Evolutionary conservation across 2,797 vertebrate species (phyloP).

Genomic region (Sus cebifrons): DNA sequence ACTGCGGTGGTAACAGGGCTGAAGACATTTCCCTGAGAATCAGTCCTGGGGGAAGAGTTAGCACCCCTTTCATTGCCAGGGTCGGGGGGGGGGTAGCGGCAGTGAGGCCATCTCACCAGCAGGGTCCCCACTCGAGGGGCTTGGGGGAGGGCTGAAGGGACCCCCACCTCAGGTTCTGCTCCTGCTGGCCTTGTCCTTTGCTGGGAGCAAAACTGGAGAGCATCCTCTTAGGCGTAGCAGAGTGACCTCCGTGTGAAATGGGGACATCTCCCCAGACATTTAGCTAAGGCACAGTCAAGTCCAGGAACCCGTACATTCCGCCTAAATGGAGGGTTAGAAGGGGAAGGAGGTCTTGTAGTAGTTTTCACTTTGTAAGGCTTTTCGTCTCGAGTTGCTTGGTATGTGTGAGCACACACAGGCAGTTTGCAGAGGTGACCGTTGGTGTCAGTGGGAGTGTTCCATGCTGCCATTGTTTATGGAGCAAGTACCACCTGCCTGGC

Average conservation of each 20-base stretch:
- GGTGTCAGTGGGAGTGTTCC: not conserved
- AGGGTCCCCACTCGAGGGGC: no score
- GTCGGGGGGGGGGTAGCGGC: not conserved
- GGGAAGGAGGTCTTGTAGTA: not conserved
- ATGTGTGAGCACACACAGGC: no score
- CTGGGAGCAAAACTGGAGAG: constrained; percentile 71
- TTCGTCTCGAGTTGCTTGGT: not conserved
- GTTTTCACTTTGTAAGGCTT: not conserved
- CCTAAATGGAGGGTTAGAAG: no score
- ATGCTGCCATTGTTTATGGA: not conserved
- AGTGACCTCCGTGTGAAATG: constrained; percentile 82
- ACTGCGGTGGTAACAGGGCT: not conserved
- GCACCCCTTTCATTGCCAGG: not conserved
- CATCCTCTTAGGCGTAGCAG: constrained; percentile 73
- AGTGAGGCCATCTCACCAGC: not conserved
- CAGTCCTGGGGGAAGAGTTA: not conserved
- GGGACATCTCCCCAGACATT: constrained; percentile 79
- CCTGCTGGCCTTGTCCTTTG: not conserved
- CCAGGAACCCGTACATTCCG: not conserved
- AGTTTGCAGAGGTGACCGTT: constrained; percentile 1
- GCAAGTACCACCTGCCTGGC: not conserved
- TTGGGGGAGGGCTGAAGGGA: not conserved
- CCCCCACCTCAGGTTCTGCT: constrained; percentile 1
- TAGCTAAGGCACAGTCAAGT: not conserved
- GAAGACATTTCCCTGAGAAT: not conserved